phyloP scores from a whole-genome alignment of 1,140 invertebrate genomes.

The Hestina assimilis region DNA sequence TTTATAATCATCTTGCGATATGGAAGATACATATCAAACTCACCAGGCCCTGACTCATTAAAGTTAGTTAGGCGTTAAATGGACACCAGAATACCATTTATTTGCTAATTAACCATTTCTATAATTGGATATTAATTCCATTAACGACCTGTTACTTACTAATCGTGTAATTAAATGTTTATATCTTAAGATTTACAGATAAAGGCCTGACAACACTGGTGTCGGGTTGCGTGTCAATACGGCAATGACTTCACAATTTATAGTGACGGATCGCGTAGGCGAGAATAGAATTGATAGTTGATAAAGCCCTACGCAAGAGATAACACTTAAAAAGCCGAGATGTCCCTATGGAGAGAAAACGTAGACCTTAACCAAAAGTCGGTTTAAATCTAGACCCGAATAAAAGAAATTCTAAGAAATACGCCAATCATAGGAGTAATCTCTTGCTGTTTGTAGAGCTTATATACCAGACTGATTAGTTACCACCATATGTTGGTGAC shows the following conservation, averaged over 20 bases:
- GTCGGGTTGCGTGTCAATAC: neutral
- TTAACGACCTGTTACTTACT: conserved; percentile 21
- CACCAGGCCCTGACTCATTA: conserved; percentile 6
- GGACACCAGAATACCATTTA: conserved; percentile 19
- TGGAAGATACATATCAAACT: conserved; percentile 11
- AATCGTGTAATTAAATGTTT: conserved; percentile 25
- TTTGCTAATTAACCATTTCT: conserved; percentile 22
- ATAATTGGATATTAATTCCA: conserved; percentile 23
- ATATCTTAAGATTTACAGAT: conserved; percentile 11
- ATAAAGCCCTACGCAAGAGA: too few species aligned
- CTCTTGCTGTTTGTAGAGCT: too few species aligned
- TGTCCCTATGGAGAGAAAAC: too few species aligned
- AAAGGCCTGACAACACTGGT: neutral
- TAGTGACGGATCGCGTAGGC: neutral
- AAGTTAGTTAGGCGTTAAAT: conserved; percentile 19
- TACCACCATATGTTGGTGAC: too few species aligned
- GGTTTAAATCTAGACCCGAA: too few species aligned
- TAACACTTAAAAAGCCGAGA: too few species aligned
- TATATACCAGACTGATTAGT: too few species aligned
- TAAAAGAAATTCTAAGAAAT: too few species aligned
- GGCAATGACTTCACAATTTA: neutral
- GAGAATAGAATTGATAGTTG: conserved; percentile 7
- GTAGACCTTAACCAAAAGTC: too few species aligned
- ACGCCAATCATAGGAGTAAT: too few species aligned
- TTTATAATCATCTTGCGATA: too few species aligned